Conservation (phyloP, 2,113 vertebrate species). For the Onychostruthus taczanowskii region DNA sequence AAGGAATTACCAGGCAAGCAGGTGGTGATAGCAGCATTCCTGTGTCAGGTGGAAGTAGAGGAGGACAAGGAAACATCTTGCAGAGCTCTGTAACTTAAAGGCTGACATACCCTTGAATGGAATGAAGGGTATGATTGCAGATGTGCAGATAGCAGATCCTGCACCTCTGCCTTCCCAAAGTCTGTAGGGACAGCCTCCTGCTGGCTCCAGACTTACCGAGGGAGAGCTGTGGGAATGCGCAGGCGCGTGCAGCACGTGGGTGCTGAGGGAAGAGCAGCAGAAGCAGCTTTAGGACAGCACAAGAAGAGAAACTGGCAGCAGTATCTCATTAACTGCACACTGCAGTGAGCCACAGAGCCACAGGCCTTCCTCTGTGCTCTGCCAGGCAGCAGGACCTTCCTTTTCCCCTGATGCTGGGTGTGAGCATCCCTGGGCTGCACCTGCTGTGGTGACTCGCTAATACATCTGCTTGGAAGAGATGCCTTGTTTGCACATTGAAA, state of each 20-base stretch:
- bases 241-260: neutral
- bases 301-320: neutral
- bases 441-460: neutral
- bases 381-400: neutral
- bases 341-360: neutral
- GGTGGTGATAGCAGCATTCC: neutral
- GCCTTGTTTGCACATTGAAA: neutral
- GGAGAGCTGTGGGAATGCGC: rapidly evolving
- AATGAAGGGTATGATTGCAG: neutral
- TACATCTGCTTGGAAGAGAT: neutral
- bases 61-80: neutral
- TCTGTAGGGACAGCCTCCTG: neutral
- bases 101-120: neutral
- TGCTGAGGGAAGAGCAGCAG: neutral
- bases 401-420: neutral
- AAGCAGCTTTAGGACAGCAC: neutral
- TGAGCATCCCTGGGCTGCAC: neutral
- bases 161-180: neutral
- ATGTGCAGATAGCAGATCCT: neutral
- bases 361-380: neutral
- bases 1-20: neutral
- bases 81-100: neutral
- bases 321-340: neutral
- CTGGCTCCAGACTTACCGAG: neutral
- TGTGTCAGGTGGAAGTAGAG: neutral